A percentile compares a stretch with the other conserved stretches of the same genome.
Evolutionary conservation across 2,113 vertebrate genomes (phyloP).

Genomic region (Sialia sialis): DNA sequence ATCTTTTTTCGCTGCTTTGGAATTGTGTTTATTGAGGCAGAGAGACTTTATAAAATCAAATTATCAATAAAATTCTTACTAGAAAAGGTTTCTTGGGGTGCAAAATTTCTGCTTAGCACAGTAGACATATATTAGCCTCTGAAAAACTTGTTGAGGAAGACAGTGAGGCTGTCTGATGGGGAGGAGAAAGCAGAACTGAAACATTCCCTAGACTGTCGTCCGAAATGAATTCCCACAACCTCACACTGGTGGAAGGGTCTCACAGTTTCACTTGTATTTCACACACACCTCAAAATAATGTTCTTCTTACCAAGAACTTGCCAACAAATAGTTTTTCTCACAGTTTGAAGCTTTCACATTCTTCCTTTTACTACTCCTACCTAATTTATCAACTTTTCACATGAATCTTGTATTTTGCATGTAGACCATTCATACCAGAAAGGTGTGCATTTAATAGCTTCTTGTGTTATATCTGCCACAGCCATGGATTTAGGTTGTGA

Average conservation of each 20-base stretch:
- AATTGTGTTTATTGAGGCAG: background rate
- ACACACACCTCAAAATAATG: background rate
- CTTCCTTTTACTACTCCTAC: background rate
- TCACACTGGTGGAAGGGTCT: background rate
- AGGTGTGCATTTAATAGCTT: background rate
- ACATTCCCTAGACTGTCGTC: background rate
- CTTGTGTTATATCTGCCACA: background rate
- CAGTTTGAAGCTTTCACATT: background rate
- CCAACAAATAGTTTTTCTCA: background rate
- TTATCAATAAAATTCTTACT: background rate
- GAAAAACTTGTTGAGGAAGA: background rate
- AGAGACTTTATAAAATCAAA: background rate
- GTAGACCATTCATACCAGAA: background rate
- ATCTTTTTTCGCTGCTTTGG: background rate
- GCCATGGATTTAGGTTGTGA: background rate
- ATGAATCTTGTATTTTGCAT: background rate
- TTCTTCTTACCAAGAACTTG: background rate
- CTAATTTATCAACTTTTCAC: background rate
- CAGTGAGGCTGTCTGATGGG: background rate
- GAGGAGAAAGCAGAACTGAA: background rate
- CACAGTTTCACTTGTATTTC: background rate
- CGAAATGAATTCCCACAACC: background rate
- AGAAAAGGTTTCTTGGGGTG: background rate
- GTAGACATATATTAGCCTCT: background rate
- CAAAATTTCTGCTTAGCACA: background rate